Conservation (phyloP, 2,888 invertebrate genomes). For the Rhagium mordax region DNA sequence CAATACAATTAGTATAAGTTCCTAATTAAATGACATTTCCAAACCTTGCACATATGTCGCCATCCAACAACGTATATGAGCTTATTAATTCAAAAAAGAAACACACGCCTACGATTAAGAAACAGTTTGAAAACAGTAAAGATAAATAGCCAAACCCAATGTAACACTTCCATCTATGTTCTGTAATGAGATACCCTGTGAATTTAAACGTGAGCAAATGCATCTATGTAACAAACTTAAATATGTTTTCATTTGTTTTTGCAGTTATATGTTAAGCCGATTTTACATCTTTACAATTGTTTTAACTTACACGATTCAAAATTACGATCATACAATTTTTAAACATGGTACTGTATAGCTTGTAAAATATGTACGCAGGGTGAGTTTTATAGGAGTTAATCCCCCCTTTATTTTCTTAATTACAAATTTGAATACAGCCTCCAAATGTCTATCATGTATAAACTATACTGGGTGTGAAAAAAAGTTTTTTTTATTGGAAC, state of each 20-base stretch:
- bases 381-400: too few relatives aligned
- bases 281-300: not conserved
- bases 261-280: too few relatives aligned
- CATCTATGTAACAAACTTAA: not conserved
- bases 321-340: too few relatives aligned
- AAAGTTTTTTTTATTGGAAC: too few relatives aligned
- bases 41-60: slow-evolving; percentile 7
- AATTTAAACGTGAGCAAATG: not conserved
- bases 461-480: too few relatives aligned
- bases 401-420: too few relatives aligned
- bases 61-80: not conserved
- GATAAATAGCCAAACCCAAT: slow-evolving; percentile 9
- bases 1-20: slow-evolving; percentile 3
- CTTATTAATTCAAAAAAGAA: slow-evolving; percentile 13
- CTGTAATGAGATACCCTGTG: not conserved
- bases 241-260: not conserved
- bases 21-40: slow-evolving; percentile 8
- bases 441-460: too few relatives aligned
- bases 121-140: not conserved
- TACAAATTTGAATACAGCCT: too few relatives aligned
- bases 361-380: too few relatives aligned
- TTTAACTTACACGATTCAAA: too few relatives aligned
- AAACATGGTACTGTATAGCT: too few relatives aligned
- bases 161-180: not conserved
- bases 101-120: slow-evolving; percentile 12